phyloP scores from a whole-genome alignment of 2,113 vertebrate species.

The Cryptomyrus ogoouensis region DNA sequence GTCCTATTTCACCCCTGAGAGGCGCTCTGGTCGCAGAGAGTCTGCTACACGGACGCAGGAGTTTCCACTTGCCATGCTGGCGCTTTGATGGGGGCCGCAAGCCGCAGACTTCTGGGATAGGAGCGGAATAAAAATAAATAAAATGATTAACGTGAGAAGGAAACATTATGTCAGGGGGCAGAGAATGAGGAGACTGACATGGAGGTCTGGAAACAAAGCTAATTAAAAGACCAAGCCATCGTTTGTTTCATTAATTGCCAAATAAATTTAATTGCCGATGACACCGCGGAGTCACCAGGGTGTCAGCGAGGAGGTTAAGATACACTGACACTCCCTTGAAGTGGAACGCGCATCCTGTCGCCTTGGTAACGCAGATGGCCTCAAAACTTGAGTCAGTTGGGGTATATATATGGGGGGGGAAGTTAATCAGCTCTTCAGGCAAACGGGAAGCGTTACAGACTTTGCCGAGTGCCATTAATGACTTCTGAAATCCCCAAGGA shows the following conservation, averaged over 20 bases:
- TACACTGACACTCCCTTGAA: neutral
- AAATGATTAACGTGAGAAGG: neutral
- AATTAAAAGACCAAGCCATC: neutral
- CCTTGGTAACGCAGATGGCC: neutral
- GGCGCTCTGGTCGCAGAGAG: neutral
- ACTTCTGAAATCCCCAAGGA: neutral
- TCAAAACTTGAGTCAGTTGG: conserved; percentile 1
- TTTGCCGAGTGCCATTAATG: neutral
- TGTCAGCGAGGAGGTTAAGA: neutral
- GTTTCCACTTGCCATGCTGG: neutral
- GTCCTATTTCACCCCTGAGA: neutral
- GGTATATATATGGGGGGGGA: neutral
- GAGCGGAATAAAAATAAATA: neutral
- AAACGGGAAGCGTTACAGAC: neutral
- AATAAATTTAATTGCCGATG: conserved; percentile 8
- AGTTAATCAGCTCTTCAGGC: neutral
- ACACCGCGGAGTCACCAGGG: conserved; percentile 6
- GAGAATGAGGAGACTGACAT: neutral
- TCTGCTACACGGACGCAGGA: neutral
- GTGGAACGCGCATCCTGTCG: conserved; percentile 1
- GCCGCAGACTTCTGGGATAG: neutral
- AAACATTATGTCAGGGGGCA: neutral
- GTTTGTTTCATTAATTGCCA: conserved; percentile 12
- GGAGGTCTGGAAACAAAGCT: neutral
- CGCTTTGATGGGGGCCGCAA: neutral